Base-by-base conservation (phyloP, 2,888 invertebrate species). In the Eulithis testata region DNA sequence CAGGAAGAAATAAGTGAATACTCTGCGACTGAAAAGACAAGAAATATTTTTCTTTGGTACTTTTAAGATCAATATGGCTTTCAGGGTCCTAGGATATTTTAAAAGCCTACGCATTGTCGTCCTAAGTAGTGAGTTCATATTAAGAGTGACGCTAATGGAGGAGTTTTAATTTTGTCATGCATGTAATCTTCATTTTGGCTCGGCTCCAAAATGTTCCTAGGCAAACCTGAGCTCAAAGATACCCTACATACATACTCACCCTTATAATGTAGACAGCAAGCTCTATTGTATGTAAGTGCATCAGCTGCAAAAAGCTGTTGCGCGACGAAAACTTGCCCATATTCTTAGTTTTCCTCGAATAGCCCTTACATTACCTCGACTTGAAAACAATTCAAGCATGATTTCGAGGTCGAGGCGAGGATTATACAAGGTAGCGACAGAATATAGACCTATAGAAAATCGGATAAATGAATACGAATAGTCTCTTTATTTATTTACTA, bases 181-280 rank as follows among this genome's bases (percentile, higher is more conserved):
- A 59, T 60, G 52, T 56, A 55, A 27, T 56, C 57, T 57, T 60
- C 31, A 60, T 67, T 40, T 67, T 67, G 67, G 67, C 67, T 36
- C 63, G 4, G 63, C 44, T 63, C 67, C 67, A 67, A 60, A 60
- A 60, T 31, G 37, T 45, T 60, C 44, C 55, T 27, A 54, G 3
- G 50, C 59, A 44, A 60, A 51, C 45, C 51, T 40, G 45, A 8
- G 51, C 54, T 56, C 52, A 66, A 63, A 60, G 56, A 57, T 31
- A 45, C 44, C 12, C 31, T 21, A 56, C 60, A 67, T 50, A 56
- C 60, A 67, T 50, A 63, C 11, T 47, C 8, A 44, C 43, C 37
- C 50, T 40, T 50, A 51, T 27, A 58, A 37, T 12, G 56, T 52
- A 58, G 63, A 60, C 49, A 50, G 63, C 12, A 14, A 55, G 60